These are phyloP conservation scores for Pseudanteris insignis DNA, from an alignment of 2,888 invertebrate genomes.

Conservation along the genomic window DNA sequence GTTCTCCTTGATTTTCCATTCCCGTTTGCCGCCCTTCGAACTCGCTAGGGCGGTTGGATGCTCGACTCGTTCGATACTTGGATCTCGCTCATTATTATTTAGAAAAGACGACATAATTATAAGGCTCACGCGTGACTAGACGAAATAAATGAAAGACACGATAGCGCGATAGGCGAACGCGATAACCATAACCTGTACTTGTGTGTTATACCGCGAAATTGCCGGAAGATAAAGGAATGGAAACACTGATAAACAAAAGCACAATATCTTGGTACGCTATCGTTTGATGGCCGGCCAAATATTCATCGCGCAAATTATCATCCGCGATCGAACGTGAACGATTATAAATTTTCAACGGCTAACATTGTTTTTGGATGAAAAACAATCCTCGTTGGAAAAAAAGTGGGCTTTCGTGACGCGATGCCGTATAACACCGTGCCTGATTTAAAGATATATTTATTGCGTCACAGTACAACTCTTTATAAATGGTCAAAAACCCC, in stretches of 20 bases:
- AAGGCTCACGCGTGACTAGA: constrained; percentile 44
- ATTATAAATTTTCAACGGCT: no score
- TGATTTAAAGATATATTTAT: constrained; percentile 32
- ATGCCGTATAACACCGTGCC: constrained; percentile 4
- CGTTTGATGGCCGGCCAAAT: constrained; percentile 1
- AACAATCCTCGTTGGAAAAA: no score
- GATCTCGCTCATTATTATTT: constrained; percentile 40
- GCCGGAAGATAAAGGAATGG: constrained; percentile 41
- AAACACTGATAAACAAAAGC: constrained; percentile 30
- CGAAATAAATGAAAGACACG: constrained; percentile 46
- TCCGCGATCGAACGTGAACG: no score
- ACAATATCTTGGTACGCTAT: constrained; percentile 2
- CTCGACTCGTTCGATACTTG: constrained; percentile 30
- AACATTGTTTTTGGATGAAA: no score
- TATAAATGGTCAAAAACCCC: constrained; percentile 17
- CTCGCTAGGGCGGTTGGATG: constrained; percentile 22
- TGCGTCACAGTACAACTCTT: constrained; percentile 14
- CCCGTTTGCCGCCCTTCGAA: constrained; percentile 40
- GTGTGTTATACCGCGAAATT: constrained; percentile 35
- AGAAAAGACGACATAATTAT: constrained; percentile 44
- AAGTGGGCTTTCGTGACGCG: constrained; percentile 26
- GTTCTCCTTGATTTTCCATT: constrained; percentile 53
- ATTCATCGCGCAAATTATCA: no score
- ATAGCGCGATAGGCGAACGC: constrained; percentile 37
- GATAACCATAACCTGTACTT: constrained; percentile 35